Conservation (phyloP, 2,888 invertebrate species). For the Torymus tubicola region DNA sequence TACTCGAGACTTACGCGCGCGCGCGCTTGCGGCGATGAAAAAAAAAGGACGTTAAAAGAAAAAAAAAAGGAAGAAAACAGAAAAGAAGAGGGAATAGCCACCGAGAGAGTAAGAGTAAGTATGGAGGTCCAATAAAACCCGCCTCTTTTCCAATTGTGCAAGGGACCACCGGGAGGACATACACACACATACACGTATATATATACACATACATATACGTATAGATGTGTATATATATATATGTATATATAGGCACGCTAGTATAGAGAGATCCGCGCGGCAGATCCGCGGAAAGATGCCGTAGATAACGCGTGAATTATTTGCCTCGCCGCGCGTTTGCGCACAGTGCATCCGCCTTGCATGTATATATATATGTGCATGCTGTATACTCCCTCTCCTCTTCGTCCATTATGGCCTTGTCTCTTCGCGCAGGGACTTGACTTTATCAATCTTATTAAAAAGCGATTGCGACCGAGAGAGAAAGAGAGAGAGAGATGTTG, state of each 20-base stretch:
- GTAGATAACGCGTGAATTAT: constrained; percentile 76
- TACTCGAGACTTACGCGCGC: constrained; percentile 14
- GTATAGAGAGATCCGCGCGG: constrained; percentile 55
- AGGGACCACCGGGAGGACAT: constrained; percentile 22
- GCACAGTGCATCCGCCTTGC: constrained; percentile 68
- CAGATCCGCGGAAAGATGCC: constrained; percentile 69
- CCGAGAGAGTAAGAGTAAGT: constrained; percentile 1
- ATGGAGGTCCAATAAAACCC: constrained; percentile 3
- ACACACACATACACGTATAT: neutral
- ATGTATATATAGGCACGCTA: no score
- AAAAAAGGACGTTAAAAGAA: neutral
- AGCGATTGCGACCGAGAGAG: constrained; percentile 64
- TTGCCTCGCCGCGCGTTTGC: constrained; percentile 60
- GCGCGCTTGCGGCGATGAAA: neutral
- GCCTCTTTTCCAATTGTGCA: constrained; percentile 31
- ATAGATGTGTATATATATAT: no score
- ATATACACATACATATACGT: no score
- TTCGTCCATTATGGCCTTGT: constrained; percentile 25
- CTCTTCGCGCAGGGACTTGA: constrained; percentile 60
- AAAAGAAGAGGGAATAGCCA: no score
- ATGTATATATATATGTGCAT: constrained; percentile 11
- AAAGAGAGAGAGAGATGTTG: constrained; percentile 3
- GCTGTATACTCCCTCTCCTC: constrained; percentile 9
- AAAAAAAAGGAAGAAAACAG: no score
- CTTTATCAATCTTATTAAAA: constrained; percentile 76